Percentiles rank a stretch among this genome's conserved stretches.
These are phyloP conservation scores for Borostomias antarcticus DNA, from an alignment of 2,797 vertebrate species.

Conservation along the genomic window DNA sequence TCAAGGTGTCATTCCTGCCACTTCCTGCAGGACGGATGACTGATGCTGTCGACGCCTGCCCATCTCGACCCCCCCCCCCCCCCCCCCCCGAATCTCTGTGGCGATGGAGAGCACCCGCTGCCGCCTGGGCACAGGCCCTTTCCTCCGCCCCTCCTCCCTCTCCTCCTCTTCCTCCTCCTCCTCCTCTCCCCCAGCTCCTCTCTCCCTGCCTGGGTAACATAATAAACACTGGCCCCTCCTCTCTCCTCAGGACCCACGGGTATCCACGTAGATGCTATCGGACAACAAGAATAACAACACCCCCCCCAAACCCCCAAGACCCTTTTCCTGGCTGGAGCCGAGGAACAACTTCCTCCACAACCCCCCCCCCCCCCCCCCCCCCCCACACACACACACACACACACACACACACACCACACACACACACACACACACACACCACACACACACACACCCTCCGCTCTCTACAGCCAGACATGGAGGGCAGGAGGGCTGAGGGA, in stretches of 20 bases:
- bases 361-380: conserved; percentile 63
- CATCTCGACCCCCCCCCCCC: conserved; percentile 62
- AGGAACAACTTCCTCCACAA: conserved; percentile 81
- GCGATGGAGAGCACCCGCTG: conserved; percentile 42
- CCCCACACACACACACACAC: too few relatives aligned
- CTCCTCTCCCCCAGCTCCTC: conserved; percentile 55
- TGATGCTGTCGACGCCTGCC: conserved; percentile 80
- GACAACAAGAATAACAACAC: conserved; percentile 88
- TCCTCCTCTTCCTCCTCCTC: conserved; percentile 25
- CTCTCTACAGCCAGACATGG: conserved; percentile 28
- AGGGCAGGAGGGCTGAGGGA: conserved; percentile 45
- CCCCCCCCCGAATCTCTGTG: conserved; percentile 48
- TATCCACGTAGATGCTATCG: conserved; percentile 82
- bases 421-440: too few relatives aligned
- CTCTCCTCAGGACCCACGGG: conserved; percentile 62
- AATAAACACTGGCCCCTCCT: conserved; percentile 72
- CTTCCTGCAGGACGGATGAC: conserved; percentile 82
- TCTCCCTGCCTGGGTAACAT: conserved; percentile 67
- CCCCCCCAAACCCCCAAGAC: conserved; percentile 79
- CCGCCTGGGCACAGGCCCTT: neutral
- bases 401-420: too few relatives aligned
- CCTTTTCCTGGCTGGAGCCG: conserved; percentile 90
- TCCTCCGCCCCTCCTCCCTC: conserved; percentile 27
- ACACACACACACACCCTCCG: too few relatives aligned
- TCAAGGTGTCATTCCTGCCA: conserved; percentile 80